A percentile compares a stretch with the other conserved stretches of the same genome.
Evolutionary conservation across 1,140 invertebrate species (phyloP).

Genomic region (Zophobas morio): DNA sequence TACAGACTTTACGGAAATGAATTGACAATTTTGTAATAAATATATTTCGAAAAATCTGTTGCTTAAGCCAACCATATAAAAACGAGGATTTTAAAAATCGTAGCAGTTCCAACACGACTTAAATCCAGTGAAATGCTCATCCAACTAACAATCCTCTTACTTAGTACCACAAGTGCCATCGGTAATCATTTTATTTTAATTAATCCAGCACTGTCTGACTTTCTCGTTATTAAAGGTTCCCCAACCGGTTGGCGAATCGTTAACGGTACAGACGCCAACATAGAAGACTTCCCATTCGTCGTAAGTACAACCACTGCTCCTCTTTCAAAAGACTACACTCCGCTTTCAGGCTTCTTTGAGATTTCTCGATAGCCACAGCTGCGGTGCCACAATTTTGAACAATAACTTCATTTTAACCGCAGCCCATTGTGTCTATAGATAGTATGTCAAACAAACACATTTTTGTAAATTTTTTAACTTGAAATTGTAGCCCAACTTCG

Average conservation of each 20-base stretch:
- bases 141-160: neutral
- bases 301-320: slow-evolving; percentile 51
- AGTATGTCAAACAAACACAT: neutral
- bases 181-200: neutral
- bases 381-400: slow-evolving; percentile 57
- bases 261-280: slow-evolving; percentile 57
- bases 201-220: neutral
- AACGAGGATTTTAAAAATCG: too few species aligned
- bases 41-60: too few species aligned
- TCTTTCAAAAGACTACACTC: neutral
- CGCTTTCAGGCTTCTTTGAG: slow-evolving; percentile 38
- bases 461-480: too few species aligned
- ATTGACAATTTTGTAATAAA: too few species aligned
- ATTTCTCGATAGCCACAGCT: slow-evolving; percentile 47
- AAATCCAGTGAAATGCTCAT: too few species aligned
- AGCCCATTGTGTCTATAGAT: slow-evolving; percentile 57
- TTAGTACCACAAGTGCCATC: neutral
- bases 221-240: slow-evolving; percentile 3
- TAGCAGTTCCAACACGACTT: too few species aligned
- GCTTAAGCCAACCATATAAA: too few species aligned
- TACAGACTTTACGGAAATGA: too few species aligned
- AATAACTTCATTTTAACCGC: slow-evolving; percentile 57
- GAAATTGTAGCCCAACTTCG: neutral
- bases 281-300: slow-evolving; percentile 58
- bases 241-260: slow-evolving; percentile 51